Conservation (phyloP, 2,888 invertebrate genomes). For the Azorinus chamasolen region DNA sequence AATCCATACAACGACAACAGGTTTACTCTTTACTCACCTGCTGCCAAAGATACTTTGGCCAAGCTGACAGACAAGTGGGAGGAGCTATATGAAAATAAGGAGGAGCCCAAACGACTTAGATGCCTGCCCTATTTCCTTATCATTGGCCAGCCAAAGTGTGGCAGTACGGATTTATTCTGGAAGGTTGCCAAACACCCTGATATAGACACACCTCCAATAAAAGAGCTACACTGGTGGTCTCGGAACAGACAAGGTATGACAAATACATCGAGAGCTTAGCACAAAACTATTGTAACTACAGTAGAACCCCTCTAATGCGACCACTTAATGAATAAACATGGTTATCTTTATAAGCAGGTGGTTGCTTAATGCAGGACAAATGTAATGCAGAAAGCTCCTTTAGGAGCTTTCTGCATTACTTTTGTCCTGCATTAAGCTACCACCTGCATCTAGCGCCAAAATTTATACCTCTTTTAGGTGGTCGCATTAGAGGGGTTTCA, state of each 20-base stretch:
- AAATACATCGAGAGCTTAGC: no score
- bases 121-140: constrained; percentile 94
- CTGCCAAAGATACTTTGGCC: constrained; percentile 41
- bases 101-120: constrained; percentile 81
- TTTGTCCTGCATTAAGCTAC: no score
- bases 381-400: no score
- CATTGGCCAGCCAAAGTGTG: constrained; percentile 81
- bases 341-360: background rate
- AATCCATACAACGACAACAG: constrained; percentile 74
- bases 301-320: no score
- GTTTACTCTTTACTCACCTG: constrained; percentile 62
- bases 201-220: constrained; percentile 74
- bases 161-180: constrained; percentile 78
- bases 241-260: constrained; percentile 74
- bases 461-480: no score
- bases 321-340: no score
- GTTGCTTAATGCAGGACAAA: no score
- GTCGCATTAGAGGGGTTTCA: no score
- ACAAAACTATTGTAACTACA: no score
- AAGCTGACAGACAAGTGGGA: constrained; percentile 38
- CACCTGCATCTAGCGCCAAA: no score
- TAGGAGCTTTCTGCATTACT: no score
- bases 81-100: constrained; percentile 14
- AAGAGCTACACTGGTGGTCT: constrained; percentile 82
- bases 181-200: constrained; percentile 77